Evolutionary conservation across 2,113 vertebrate species (phyloP).

Genomic region (Zingel zingel): DNA sequence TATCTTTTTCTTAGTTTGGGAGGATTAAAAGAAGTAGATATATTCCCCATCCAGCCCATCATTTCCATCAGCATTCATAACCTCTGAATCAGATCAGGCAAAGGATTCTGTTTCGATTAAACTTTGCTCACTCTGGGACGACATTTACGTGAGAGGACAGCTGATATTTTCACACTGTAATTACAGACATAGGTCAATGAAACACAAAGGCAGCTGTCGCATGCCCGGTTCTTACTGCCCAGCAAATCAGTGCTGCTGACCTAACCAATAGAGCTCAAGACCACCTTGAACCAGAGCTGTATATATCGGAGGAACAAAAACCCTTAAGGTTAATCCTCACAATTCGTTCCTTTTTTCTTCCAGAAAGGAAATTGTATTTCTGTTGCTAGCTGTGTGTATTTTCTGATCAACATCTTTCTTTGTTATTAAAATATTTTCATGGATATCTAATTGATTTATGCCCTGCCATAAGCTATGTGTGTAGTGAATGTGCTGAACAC

Average conservation of each 20-base stretch:
- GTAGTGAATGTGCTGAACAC: too few relatives aligned
- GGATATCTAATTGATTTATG: too few relatives aligned
- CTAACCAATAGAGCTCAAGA: slow-evolving; percentile 8
- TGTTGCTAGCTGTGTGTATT: too few relatives aligned
- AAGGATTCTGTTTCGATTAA: slow-evolving; percentile 74
- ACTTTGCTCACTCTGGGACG: slow-evolving; percentile 64
- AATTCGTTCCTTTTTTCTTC: neutral
- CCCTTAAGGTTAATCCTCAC: neutral
- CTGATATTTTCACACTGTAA: slow-evolving; percentile 79
- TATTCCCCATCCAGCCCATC: slow-evolving; percentile 15
- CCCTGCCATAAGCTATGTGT: too few relatives aligned
- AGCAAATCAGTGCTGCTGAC: slow-evolving; percentile 32
- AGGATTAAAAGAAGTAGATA: slow-evolving; percentile 11
- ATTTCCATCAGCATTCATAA: slow-evolving; percentile 63
- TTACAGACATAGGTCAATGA: slow-evolving; percentile 76
- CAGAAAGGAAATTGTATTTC: neutral
- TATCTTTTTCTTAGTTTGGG: neutral
- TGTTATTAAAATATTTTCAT: too few relatives aligned
- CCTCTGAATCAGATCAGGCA: slow-evolving; percentile 57
- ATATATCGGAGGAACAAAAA: neutral
- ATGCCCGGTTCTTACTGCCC: slow-evolving; percentile 12
- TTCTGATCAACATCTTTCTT: too few relatives aligned
- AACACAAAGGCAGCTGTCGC: slow-evolving; percentile 58
- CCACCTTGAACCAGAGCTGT: neutral
- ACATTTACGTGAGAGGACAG: slow-evolving; percentile 76